A percentile compares a stretch with the other conserved stretches of the same genome.
Conservation (phyloP, 2,888 invertebrate genomes). For the Cataglyphis albicans region DNA sequence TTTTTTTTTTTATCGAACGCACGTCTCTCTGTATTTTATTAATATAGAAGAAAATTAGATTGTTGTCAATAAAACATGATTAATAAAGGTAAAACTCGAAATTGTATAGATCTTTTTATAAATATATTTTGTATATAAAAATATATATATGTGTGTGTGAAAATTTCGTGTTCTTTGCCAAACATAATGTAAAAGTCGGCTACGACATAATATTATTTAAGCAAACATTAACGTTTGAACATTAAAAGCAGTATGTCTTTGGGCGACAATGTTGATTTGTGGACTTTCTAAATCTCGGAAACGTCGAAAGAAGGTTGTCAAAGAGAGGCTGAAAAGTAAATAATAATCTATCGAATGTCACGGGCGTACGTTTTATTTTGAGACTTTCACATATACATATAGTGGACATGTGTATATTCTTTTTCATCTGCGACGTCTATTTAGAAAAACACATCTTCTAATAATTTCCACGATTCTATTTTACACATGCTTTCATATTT, state of each 20-base stretch:
- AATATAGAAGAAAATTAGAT: background rate
- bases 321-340: conserved; percentile 7
- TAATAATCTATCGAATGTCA: conserved; percentile 35
- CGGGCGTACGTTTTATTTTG: conserved; percentile 62
- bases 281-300: background rate
- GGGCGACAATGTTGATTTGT: background rate
- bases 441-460: conserved; percentile 60
- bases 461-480: conserved; percentile 68
- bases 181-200: background rate
- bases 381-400: conserved; percentile 39
- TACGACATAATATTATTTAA: background rate
- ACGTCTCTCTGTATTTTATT: background rate
- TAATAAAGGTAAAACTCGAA: background rate
- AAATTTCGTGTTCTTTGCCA: background rate
- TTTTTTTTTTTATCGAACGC: background rate
- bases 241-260: background rate
- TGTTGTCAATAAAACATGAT: background rate
- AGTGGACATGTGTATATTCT: conserved; percentile 47
- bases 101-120: background rate
- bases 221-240: background rate
- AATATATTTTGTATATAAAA: background rate
- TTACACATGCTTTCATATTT: conserved; percentile 64
- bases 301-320: background rate
- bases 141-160: background rate
- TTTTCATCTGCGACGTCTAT: conserved; percentile 56